Percentiles rank a stretch among this genome's conserved stretches.
Conservation (phyloP, 2,113 vertebrate species). For the Mugil cephalus region DNA sequence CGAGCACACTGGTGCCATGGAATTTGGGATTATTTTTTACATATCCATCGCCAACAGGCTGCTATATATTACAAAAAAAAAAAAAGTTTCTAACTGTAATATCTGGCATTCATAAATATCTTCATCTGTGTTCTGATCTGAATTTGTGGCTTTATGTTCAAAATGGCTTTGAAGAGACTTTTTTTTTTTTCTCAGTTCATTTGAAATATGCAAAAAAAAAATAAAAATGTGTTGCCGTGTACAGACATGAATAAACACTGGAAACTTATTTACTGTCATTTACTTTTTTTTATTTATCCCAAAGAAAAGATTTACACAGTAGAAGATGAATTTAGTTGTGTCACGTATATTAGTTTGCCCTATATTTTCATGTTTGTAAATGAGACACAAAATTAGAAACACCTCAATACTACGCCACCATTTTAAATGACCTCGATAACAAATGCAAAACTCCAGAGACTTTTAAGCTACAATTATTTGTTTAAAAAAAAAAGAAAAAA, state of each 20-base stretch:
- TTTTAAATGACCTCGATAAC: no score
- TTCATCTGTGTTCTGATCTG: slow-evolving; percentile 15
- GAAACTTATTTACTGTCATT: slow-evolving; percentile 49
- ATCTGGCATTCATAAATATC: slow-evolving; percentile 12
- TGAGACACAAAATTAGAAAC: no score
- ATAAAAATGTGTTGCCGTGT: slow-evolving; percentile 84
- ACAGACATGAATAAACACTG: slow-evolving; percentile 83
- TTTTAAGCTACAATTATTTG: slow-evolving; percentile 26
- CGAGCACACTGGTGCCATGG: slow-evolving; percentile 39
- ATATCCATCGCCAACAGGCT: slow-evolving; percentile 22
- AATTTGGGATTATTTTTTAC: slow-evolving; percentile 45
- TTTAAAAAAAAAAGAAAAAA: slow-evolving; percentile 19
- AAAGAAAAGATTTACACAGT: neutral
- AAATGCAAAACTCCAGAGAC: slow-evolving; percentile 4
- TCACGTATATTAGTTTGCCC: no score
- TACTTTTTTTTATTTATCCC: slow-evolving; percentile 42
- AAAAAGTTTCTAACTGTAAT: neutral
- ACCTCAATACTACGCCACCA: no score
- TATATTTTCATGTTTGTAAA: no score
- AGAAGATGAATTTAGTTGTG: no score
- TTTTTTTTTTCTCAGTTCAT: slow-evolving; percentile 47
- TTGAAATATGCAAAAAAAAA: slow-evolving; percentile 80
- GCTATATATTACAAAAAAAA: slow-evolving; percentile 8
- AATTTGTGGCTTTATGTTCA: slow-evolving; percentile 42
- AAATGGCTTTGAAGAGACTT: slow-evolving; percentile 65